Conservation (phyloP, 2,888 invertebrate genomes). For the Campoletis raptor region DNA sequence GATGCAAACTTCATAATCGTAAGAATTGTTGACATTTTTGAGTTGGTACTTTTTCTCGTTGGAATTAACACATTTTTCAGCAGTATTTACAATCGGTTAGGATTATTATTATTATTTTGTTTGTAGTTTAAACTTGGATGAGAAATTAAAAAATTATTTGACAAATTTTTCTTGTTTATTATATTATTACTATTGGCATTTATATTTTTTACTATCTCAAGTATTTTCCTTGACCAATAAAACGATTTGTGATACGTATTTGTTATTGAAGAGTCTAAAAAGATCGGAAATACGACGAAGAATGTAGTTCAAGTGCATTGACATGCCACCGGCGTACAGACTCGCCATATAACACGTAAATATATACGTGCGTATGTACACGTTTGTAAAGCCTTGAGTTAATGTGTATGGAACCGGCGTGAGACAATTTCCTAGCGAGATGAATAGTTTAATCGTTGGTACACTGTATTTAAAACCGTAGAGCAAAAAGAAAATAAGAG, state of each 20-base stretch:
- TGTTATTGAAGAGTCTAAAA: not conserved
- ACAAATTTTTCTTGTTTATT: not conserved
- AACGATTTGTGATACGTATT: not conserved
- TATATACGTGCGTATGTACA: not conserved
- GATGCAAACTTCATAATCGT: too few species aligned
- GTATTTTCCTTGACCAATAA: not conserved
- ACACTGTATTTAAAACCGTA: not conserved
- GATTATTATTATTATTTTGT: not conserved
- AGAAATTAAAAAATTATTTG: not conserved
- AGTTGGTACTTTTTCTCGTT: too few species aligned
- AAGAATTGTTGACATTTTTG: too few species aligned
- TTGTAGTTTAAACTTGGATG: not conserved
- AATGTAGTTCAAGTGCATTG: conserved; percentile 65
- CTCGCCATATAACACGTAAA: conserved; percentile 25
- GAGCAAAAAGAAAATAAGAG: conserved; percentile 18
- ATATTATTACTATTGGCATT: not conserved
- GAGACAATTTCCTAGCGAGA: conserved; percentile 69
- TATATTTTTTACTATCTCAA: not conserved
- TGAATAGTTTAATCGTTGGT: conserved; percentile 57
- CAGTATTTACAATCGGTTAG: not conserved
- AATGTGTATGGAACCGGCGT: conserved; percentile 47
- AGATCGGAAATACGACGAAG: conserved; percentile 40
- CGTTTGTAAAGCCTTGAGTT: not conserved
- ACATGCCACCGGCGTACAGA: conserved; percentile 59
- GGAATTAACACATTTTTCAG: not conserved